Evolutionary conservation across 2,888 invertebrate genomes (phyloP), one percentile per base, ranked within the genome.

Genomic region (Latheticus oryzae): DNA sequence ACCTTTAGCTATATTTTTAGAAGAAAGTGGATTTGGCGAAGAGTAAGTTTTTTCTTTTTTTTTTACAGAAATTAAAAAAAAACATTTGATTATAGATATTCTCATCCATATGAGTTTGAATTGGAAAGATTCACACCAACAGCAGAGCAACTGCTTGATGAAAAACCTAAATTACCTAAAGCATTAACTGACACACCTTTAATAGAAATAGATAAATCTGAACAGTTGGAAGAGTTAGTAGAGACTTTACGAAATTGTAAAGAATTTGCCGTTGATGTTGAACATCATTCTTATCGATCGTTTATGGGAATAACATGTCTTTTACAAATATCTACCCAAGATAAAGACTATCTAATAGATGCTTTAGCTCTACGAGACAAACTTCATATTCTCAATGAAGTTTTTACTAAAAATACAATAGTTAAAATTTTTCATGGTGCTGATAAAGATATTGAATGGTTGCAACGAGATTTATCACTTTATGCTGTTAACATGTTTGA

Each of bases 401-500:
- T 92, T 12, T 96, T 98, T 71, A 93, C 97, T 0, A 87, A 97
- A 76, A 91, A 95, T 0, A 86, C 85, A 42, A 89, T 96, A 68
- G 76, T 97, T 0, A 99, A 99, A 91, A 85, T 96, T 2, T 89
- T 99, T 65, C 99, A 99, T 74, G 98, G 98, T 5, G 92, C 95
- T 0, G 89, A 91, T 54, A 81, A 76, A 57, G 98, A 99, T 74
- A 83, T 99, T 9, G 80, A 87, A 19, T 99, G 99, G 98, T 80
- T 99, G 17, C 99, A 99, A 77, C 83, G 95, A 8, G 99, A 99
- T 82, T 87, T 98, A 51, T 92, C 95, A 0, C 75, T 99, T 1
- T 99, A 99, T 75, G 80, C 99, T 1, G 97, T 99, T 0, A 97
- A 97, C 65, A 85, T 99, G 87, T 97, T 99, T 76, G 99, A 99